Percentiles rank a stretch among this genome's conserved stretches.
Evolutionary conservation across 35 echinoderm and acorn worm species (phyloP).

Genomic region (Heliocidaris tuberculata): DNA sequence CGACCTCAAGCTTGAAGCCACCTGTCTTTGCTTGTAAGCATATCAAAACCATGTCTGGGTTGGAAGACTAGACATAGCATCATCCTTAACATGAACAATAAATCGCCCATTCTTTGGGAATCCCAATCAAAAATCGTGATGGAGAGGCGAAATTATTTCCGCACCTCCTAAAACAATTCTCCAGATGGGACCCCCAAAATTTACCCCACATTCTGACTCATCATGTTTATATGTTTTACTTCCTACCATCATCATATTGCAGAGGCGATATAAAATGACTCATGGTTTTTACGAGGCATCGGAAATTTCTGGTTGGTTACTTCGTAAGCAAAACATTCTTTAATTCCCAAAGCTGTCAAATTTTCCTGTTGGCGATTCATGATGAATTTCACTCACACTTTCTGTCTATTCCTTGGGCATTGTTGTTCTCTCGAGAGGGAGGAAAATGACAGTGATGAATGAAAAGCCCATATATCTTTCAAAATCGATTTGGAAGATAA

Average conservation of each 20-base stretch:
- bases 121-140: neutral
- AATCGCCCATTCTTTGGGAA: neutral
- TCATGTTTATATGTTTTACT: neutral
- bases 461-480: neutral
- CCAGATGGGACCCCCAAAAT: neutral
- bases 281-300: conserved; percentile 16
- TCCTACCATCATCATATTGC: neutral
- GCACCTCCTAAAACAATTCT: neutral
- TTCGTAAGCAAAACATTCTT: neutral
- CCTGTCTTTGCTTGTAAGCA: neutral
- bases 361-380: neutral
- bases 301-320: neutral
- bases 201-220: neutral
- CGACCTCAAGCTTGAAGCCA: neutral
- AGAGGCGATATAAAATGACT: neutral
- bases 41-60: neutral
- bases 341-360: conserved; percentile 11
- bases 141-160: neutral
- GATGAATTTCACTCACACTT: conserved; percentile 3
- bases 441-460: neutral
- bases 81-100: neutral
- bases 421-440: neutral
- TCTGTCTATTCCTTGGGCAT: neutral
- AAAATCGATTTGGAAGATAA: neutral
- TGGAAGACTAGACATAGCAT: neutral